Evolutionary conservation across 2,888 invertebrate species (phyloP).

Genomic region (Phorcus lineatus): DNA sequence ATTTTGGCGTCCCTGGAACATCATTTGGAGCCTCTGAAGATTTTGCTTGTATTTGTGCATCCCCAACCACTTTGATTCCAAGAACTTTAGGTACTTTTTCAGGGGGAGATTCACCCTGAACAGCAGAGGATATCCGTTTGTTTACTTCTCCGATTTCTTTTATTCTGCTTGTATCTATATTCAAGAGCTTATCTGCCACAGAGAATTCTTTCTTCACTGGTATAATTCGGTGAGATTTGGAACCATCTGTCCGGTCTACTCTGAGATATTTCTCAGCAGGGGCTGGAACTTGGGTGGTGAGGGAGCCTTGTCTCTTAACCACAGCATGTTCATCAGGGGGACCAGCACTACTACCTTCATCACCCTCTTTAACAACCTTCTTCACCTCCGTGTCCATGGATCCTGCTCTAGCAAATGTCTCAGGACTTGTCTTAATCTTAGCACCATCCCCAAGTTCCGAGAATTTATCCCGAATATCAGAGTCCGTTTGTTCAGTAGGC

Average conservation of each 20-base stretch:
- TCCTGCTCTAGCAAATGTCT: background rate
- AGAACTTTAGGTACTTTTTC: background rate
- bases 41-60: background rate
- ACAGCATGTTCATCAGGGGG: background rate
- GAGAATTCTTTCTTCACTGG: background rate
- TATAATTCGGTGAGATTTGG: slow-evolving; percentile 1
- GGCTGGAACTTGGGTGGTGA: background rate
- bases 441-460: background rate
- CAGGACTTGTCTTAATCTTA: background rate
- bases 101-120: background rate
- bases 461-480: background rate
- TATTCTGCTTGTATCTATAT: background rate
- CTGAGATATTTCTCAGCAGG: background rate
- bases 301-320: background rate
- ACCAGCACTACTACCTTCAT: background rate
- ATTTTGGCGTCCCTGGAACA: background rate
- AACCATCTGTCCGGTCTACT: background rate
- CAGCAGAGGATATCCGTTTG: background rate
- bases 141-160: background rate
- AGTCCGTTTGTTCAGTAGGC: background rate
- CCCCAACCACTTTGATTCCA: no score
- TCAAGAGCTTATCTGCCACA: background rate
- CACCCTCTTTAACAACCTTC: background rate
- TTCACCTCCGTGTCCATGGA: background rate
- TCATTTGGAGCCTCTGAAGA: background rate